A percentile compares a stretch with the other conserved stretches of the same genome.
These are phyloP conservation scores for Cephonodes hylas DNA, from an alignment of 2,888 invertebrate species.

Conservation along the genomic window DNA sequence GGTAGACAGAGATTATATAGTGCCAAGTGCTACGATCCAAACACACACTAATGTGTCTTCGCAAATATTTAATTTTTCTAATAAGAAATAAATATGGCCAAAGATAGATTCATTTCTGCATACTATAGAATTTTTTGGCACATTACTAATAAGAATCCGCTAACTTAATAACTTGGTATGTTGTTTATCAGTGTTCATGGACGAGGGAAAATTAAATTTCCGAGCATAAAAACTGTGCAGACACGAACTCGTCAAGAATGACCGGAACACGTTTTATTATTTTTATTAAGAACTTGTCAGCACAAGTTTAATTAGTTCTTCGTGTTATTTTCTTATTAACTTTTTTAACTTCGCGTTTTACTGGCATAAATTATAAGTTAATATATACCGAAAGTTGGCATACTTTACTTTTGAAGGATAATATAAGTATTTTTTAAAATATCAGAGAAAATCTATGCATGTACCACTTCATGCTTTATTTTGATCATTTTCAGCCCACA, in stretches of 20 bases:
- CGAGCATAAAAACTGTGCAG: not conserved
- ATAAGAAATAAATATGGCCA: too few relatives aligned
- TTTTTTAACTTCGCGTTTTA: not conserved
- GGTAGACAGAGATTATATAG: too few relatives aligned
- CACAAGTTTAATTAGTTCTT: slow-evolving; percentile 2
- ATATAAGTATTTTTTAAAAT: too few relatives aligned
- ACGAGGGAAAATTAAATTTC: not conserved
- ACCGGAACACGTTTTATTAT: slow-evolving; percentile 7
- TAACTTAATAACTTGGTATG: not conserved
- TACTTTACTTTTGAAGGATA: not conserved
- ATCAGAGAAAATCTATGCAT: too few relatives aligned
- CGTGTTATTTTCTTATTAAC: not conserved
- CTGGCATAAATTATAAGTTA: not conserved
- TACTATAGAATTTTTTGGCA: too few relatives aligned
- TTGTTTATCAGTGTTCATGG: not conserved
- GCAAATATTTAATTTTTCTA: too few relatives aligned
- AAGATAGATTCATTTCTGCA: too few relatives aligned
- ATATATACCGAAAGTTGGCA: not conserved
- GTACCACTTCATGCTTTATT: too few relatives aligned
- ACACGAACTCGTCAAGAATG: not conserved
- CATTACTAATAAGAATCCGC: too few relatives aligned
- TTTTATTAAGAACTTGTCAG: slow-evolving; percentile 9
- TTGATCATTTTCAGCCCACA: too few relatives aligned
- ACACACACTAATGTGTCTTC: too few relatives aligned
- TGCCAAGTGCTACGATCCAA: too few relatives aligned